A percentile compares a stretch with the other conserved stretches of the same genome.
Evolutionary conservation across 2,113 vertebrate genomes (phyloP).

Genomic region (Eubucco bourcierii): DNA sequence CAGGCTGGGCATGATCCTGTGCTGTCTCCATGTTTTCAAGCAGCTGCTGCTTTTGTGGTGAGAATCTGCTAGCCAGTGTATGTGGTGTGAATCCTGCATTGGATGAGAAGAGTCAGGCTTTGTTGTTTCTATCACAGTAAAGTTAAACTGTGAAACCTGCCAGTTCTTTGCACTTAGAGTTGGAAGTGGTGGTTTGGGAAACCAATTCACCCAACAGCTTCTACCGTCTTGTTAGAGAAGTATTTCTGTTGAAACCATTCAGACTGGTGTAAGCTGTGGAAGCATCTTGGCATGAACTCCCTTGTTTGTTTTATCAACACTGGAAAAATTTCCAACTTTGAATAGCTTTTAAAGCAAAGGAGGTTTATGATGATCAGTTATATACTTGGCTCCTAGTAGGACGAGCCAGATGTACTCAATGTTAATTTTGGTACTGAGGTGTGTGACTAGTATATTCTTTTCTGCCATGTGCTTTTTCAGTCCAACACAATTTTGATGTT

Average conservation of each 20-base stretch:
- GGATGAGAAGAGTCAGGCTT: background rate
- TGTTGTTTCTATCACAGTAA: background rate
- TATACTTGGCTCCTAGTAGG: background rate
- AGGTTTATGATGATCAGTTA: background rate
- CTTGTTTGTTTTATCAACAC: background rate
- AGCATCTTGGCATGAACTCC: background rate
- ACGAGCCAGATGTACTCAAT: background rate
- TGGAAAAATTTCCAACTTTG: background rate
- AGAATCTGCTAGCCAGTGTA: background rate
- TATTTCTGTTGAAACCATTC: background rate
- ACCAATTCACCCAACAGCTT: background rate
- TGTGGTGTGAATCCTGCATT: background rate
- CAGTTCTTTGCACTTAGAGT: background rate
- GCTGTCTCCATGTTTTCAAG: background rate
- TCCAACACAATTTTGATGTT: background rate
- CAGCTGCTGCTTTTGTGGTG: background rate
- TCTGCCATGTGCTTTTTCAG: background rate
- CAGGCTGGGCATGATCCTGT: background rate
- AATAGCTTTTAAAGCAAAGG: background rate
- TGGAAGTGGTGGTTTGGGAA: background rate
- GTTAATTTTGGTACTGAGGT: background rate
- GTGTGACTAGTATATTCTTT: background rate
- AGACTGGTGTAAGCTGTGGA: background rate
- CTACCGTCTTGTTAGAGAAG: accelerated
- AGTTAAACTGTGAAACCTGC: background rate